Evolutionary conservation across 1,140 invertebrate genomes (phyloP), one percentile per base, ranked within the genome.

Genomic region (Bombus huntii): DNA sequence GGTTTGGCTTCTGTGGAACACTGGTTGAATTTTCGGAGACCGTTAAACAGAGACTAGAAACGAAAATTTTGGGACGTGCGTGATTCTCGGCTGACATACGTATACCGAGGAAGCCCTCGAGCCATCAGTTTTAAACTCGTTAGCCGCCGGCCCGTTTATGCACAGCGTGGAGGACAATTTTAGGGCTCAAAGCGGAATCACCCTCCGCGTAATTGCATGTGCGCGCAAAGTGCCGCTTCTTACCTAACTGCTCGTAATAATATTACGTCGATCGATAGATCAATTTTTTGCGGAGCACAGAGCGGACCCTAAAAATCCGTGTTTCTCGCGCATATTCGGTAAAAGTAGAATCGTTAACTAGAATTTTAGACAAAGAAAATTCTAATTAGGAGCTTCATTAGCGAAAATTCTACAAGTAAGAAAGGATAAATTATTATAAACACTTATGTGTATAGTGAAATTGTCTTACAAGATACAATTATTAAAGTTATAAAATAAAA

Each of bases 101-200:
- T 53, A 53, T 53, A 53, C 18, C 47, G 47, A 53, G 71, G 8
- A n/a, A 47, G 22, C 81, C 73, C 72, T 75, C 42, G 25, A 66
- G 34, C 59, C 81, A 77, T 83, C 73, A 83, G 73, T 83, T 83
- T 83, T 83, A 83, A 83, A 83, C 81, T 83, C 73, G 81, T 83
- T 83, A 83, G 42, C 34, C 18, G 62, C 39, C 47, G 44, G 53
- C 28, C 73, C 73, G 81, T 77, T 83, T 83, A 83, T 77, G 81
- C 81, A 66, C 59, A 39, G 42, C 59, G 59, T 76, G 31, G 62
- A 77, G 44, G 62, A 83, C 59, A 83, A 77, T 83, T 83, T 83
- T 34, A 83, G 81, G 81, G 59, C 62, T 68, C 81, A 76, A 77
- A 77, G 81, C 73, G 18, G 62, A 15, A 28, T 53, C 73, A 53